Evolutionary conservation across 2,888 invertebrate genomes (phyloP), one percentile per base, ranked within the genome.

Genomic region (Coleophora flavipennella): DNA sequence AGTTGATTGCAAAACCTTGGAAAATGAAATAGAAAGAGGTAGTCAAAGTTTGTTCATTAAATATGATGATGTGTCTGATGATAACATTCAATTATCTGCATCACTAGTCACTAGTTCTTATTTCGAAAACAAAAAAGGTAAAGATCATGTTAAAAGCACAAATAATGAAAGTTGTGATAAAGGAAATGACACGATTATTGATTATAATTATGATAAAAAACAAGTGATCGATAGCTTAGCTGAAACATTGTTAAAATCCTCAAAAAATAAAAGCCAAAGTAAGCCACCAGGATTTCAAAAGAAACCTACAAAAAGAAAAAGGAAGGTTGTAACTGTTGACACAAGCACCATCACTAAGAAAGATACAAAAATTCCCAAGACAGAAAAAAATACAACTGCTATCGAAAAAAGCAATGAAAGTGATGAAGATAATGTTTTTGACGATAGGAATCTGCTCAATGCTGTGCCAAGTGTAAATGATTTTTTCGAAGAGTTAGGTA

Each of bases 391-490:
- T 37, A 40, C 34, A 26, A 60, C 53, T 29, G 9, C 10, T 42
- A 45, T 38, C 43, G 42, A 26, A 33, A 43, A 50, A 9, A 56
- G 46, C 46, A 38, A 26, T 35, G 45, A 42, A 32, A 39, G 46
- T 37, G 52, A 57, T 41, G 62, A 58, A 46, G 62, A n/a, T n/a
- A n/a, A 67, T 34, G 40, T 48, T 8, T 43, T 43, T 45, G 59
- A 61, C 43, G 56, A 57, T 28, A 50, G 35, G 12, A 52, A 46
- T 33, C 44, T 70, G 20, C 54, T 85, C 29, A 72, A 84, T 46
- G 73, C 62, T 45, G 65, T 85, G 3, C 85, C 84, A 0, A 84
- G 84, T 64, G 85, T 85, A 0, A 79, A 85, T 61, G 81, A 85
- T 55, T 62, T 65, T 13, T 81, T 75, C 43, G 57, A 62, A 29